Evolutionary conservation across 2,797 vertebrate species (phyloP).

Genomic region (Coilia nasus): DNA sequence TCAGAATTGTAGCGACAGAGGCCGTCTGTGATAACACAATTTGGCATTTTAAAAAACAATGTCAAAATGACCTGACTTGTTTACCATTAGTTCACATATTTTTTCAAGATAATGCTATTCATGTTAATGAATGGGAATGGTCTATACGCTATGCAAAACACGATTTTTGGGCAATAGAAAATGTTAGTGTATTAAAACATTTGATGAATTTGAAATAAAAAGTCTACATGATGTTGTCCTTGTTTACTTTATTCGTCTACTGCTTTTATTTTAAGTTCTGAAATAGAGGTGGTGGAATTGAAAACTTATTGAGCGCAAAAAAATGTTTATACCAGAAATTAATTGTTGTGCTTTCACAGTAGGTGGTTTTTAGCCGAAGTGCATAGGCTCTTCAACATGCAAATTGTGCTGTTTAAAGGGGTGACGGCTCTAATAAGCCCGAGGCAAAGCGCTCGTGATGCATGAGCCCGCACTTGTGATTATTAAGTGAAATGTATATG

Average conservation of each 20-base stretch:
- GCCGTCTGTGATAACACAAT: conserved; percentile 35
- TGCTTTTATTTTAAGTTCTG: background rate
- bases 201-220: background rate
- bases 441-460: conserved; percentile 71
- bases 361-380: conserved; percentile 51
- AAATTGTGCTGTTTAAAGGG: conserved; percentile 67
- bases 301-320: conserved; percentile 23
- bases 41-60: conserved; percentile 47
- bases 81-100: background rate
- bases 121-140: background rate
- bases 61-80: background rate
- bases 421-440: conserved; percentile 69
- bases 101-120: background rate
- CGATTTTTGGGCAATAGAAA: background rate
- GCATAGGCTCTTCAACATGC: conserved; percentile 72
- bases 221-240: background rate
- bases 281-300: background rate
- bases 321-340: conserved; percentile 24
- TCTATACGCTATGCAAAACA: background rate
- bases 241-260: background rate
- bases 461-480: conserved; percentile 75
- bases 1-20: conserved; percentile 28
- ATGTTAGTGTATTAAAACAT: background rate
- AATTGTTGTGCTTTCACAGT: conserved; percentile 33
- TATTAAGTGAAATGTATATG: conserved; percentile 69